These are phyloP conservation scores for Branchinecta lynchi DNA, from an alignment of 1,140 invertebrate genomes.

Conservation along the genomic window DNA sequence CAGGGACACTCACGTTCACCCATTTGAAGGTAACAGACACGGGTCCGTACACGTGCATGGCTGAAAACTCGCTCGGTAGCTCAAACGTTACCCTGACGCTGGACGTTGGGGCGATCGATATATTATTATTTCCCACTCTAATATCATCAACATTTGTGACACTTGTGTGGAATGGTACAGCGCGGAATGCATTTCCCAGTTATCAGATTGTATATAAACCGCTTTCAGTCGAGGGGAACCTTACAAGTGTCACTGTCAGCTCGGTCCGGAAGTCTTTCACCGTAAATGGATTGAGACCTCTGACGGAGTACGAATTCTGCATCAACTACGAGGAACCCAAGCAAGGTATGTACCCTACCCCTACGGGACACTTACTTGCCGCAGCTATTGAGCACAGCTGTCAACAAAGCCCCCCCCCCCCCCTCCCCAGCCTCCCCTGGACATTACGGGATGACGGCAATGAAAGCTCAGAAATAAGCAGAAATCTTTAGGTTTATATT, in stretches of 20 bases:
- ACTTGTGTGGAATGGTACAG: slow-evolving; percentile 35
- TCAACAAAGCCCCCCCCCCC: too few species aligned
- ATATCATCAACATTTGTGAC: slow-evolving; percentile 33
- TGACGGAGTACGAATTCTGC: slow-evolving; percentile 34
- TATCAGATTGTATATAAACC: slow-evolving; percentile 33
- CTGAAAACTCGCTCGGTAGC: slow-evolving; percentile 25
- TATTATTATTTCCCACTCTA: slow-evolving; percentile 29
- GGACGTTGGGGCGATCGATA: slow-evolving; percentile 29
- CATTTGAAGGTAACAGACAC: slow-evolving; percentile 27
- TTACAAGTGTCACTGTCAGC: slow-evolving; percentile 27
- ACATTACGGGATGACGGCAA: too few species aligned
- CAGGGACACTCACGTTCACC: slow-evolving; percentile 29
- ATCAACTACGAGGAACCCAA: slow-evolving; percentile 29
- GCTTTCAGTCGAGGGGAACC: slow-evolving; percentile 29
- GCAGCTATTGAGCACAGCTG: too few species aligned
- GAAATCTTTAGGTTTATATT: too few species aligned
- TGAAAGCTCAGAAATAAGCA: too few species aligned
- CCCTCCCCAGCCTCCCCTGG: too few species aligned
- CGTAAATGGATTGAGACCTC: slow-evolving; percentile 31
- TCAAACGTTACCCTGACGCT: slow-evolving; percentile 21
- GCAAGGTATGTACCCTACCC: not conserved
- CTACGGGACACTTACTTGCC: too few species aligned
- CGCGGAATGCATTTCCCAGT: slow-evolving; percentile 29
- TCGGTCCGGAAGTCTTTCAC: slow-evolving; percentile 29
- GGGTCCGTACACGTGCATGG: slow-evolving; percentile 28